Percentiles rank a stretch among this genome's conserved stretches.
phyloP scores from a whole-genome alignment of 2,797 vertebrate genomes.

The Erethizon dorsatum region DNA sequence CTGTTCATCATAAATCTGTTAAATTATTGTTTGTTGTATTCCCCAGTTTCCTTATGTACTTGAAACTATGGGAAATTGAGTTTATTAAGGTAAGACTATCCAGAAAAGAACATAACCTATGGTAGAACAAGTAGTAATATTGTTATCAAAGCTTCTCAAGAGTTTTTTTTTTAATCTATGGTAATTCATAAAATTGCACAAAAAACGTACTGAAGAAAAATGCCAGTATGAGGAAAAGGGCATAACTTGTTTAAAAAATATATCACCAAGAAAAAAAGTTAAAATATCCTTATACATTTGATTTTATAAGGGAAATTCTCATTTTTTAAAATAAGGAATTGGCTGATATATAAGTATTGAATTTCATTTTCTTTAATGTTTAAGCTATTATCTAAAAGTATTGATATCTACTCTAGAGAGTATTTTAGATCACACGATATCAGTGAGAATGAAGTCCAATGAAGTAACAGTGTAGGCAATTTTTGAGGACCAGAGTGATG shows the following conservation, averaged over 20 bases:
- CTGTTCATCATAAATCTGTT: constrained; percentile 21
- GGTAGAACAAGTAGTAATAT: background rate
- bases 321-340: constrained; percentile 61
- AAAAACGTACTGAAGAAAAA: background rate
- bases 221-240: background rate
- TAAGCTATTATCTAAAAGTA: constrained; percentile 69
- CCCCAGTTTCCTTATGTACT: background rate
- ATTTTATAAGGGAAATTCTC: constrained; percentile 65
- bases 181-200: constrained; percentile 46
- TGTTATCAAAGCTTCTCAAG: constrained; percentile 29
- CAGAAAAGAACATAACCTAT: background rate
- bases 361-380: constrained; percentile 65
- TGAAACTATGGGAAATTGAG: background rate
- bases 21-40: constrained; percentile 8
- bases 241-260: background rate
- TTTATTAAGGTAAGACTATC: constrained; percentile 13
- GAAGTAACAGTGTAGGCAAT: background rate
- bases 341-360: background rate
- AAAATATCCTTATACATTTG: background rate
- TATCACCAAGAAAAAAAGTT: background rate
- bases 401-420: constrained; percentile 3
- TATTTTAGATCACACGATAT: constrained; percentile 70
- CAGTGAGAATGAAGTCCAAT: constrained; percentile 61
- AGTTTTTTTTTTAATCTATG: background rate
- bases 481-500: background rate